Conservation (phyloP, 2,797 vertebrate species). For the Melanogrammus aeglefinus region DNA sequence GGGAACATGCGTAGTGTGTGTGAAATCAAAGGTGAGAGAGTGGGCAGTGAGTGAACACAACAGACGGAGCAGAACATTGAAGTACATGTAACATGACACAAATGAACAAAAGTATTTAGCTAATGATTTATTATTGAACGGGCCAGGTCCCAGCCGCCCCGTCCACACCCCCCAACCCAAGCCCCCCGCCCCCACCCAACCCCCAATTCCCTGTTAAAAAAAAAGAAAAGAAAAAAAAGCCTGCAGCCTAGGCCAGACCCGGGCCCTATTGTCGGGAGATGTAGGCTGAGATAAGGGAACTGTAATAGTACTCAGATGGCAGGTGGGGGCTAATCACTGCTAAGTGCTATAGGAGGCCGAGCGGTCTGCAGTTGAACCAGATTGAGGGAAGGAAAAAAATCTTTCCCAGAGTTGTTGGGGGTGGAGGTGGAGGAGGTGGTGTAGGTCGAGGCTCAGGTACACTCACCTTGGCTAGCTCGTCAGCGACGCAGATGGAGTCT, state of each 20-base stretch:
- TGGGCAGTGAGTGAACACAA: conserved; percentile 44
- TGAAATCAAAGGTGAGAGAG: conserved; percentile 28
- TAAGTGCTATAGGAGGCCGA: conserved; percentile 79
- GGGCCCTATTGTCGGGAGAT: conserved; percentile 75
- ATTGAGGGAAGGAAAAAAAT: conserved; percentile 55
- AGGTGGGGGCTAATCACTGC: conserved; percentile 83
- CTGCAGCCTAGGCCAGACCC: conserved; percentile 60
- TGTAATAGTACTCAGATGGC: conserved; percentile 82
- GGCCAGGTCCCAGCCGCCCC: conserved; percentile 61
- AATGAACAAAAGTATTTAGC: conserved; percentile 83
- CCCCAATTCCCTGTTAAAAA: not conserved
- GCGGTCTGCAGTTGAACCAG: conserved; percentile 33
- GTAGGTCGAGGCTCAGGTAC: conserved; percentile 67
- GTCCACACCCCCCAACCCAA: not conserved
- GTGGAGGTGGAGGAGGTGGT: conserved; percentile 57
- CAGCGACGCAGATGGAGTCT: conserved; percentile 49
- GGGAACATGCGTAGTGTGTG: no score
- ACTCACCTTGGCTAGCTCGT: conserved; percentile 42
- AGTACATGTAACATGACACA: conserved; percentile 82
- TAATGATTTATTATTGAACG: conserved; percentile 84
- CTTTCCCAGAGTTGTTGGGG: conserved; percentile 61
- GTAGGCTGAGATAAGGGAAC: conserved; percentile 74
- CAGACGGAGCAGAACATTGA: conserved; percentile 74
- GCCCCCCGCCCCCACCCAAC: not conserved
- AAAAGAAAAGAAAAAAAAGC: not conserved